Evolutionary conservation across 2,113 vertebrate species (phyloP).

Genomic region (Phalacrocorax brasilianus): DNA sequence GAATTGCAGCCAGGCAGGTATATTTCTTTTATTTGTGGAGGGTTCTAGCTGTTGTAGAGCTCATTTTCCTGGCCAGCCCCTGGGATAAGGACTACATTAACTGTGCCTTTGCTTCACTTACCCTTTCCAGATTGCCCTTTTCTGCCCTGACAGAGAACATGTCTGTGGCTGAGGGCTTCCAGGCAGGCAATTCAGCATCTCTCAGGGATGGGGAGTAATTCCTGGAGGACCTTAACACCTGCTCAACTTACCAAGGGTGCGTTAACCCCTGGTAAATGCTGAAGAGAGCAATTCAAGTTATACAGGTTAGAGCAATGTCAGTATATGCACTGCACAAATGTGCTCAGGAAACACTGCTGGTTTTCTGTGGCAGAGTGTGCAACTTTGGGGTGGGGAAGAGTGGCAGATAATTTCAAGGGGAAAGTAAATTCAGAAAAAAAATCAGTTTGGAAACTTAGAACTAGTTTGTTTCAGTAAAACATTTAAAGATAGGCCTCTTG

Average conservation of each 20-base stretch:
- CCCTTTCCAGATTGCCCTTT: not conserved
- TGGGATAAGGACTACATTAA: not conserved
- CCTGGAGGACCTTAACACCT: not conserved
- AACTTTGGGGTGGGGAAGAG: not conserved
- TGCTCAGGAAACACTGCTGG: not conserved
- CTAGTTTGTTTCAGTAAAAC: not conserved
- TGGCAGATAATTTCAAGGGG: not conserved
- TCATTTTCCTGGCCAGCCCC: not conserved
- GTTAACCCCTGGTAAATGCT: not conserved
- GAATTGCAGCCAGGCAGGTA: slow-evolving; percentile 31
- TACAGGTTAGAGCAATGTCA: not conserved
- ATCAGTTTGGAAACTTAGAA: not conserved
- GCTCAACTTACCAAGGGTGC: not conserved
- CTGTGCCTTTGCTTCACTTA: not conserved
- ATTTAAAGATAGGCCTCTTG: not conserved
- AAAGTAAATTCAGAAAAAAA: not conserved
- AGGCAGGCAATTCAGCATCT: not conserved
- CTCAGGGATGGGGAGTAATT: not conserved
- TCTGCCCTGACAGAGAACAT: not conserved
- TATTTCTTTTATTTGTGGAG: slow-evolving; percentile 1
- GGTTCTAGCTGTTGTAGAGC: slow-evolving; percentile 28
- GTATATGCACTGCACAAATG: not conserved
- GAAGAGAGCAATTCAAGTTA: not conserved
- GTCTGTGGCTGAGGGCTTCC: not conserved
- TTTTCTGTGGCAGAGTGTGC: not conserved